Evolutionary conservation across 1,140 invertebrate genomes (phyloP).

Genomic region (Archivesica marissinica): DNA sequence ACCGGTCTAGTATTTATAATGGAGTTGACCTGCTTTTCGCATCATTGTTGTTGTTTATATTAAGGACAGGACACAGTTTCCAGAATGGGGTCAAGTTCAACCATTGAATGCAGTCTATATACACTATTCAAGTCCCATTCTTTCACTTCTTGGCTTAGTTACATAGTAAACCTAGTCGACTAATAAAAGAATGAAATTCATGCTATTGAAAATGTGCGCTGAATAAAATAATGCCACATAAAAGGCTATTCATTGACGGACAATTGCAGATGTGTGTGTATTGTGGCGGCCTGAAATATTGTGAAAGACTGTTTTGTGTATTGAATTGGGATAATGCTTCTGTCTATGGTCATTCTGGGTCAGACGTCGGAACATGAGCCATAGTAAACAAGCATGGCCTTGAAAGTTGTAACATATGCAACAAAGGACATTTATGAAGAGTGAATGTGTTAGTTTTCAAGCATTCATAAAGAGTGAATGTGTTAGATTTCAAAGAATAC

Average conservation of each 20-base stretch:
- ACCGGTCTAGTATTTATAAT: too few species aligned
- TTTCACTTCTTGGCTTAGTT: conserved; percentile 44
- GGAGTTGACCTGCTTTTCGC: neutral
- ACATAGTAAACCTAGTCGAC: conserved; percentile 33
- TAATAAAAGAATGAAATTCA: conserved; percentile 57
- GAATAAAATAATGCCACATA: conserved; percentile 58
- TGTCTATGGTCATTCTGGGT: conserved; percentile 41
- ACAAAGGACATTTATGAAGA: too few species aligned
- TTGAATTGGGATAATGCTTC: conserved; percentile 6
- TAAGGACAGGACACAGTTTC: neutral
- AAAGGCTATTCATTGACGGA: conserved; percentile 54
- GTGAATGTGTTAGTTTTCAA: too few species aligned
- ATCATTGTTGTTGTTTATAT: neutral
- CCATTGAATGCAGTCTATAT: conserved; percentile 1
- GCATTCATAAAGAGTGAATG: too few species aligned
- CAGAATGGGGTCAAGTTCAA: conserved; percentile 50
- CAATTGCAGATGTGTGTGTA: conserved; percentile 46
- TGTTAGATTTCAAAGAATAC: too few species aligned
- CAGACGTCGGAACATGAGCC: neutral
- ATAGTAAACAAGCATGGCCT: conserved; percentile 31
- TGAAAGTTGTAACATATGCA: neutral
- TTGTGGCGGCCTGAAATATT: conserved; percentile 25
- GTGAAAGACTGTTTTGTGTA: conserved; percentile 39
- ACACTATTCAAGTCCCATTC: conserved; percentile 11
- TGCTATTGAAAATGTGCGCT: conserved; percentile 38